These are phyloP conservation scores for Mactromeris polynyma DNA, from an alignment of 2,888 invertebrate species.

Conservation along the genomic window DNA sequence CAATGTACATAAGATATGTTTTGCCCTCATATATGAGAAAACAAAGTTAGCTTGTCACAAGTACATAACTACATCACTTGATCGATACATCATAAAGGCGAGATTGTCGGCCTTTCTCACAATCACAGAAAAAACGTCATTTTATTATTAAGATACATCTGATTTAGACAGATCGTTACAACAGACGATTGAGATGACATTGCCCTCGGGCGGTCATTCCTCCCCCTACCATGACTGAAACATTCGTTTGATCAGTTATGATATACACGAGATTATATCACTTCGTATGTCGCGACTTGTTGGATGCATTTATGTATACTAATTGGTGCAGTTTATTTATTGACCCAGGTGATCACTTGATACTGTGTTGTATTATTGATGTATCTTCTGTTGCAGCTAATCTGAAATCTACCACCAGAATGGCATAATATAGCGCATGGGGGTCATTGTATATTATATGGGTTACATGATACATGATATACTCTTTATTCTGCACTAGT, in stretches of 20 bases:
- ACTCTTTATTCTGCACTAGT: too few species aligned
- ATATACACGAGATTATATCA: neutral
- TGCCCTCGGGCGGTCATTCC: neutral
- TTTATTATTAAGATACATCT: slow-evolving; percentile 20
- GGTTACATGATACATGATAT: too few species aligned
- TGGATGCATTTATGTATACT: too few species aligned
- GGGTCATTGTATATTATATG: too few species aligned
- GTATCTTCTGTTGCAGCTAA: too few species aligned
- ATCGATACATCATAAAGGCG: neutral
- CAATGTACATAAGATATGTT: neutral
- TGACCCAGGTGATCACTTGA: too few species aligned
- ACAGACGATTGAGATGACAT: neutral
- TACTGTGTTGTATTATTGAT: too few species aligned
- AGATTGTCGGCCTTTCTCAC: neutral
- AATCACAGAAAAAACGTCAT: slow-evolving; percentile 5
- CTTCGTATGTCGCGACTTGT: too few species aligned
- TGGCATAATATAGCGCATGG: too few species aligned
- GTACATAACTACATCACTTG: neutral
- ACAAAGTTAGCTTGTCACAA: neutral
- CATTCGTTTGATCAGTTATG: neutral
- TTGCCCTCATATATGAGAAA: neutral
- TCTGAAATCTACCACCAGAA: too few species aligned
- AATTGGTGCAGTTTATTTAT: too few species aligned
- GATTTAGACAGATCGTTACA: slow-evolving; percentile 20
- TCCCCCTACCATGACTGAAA: neutral